Evolutionary conservation across 2,888 invertebrate genomes (phyloP), one percentile per base, ranked within the genome.

Genomic region (Yponomeuta plumbellus): DNA sequence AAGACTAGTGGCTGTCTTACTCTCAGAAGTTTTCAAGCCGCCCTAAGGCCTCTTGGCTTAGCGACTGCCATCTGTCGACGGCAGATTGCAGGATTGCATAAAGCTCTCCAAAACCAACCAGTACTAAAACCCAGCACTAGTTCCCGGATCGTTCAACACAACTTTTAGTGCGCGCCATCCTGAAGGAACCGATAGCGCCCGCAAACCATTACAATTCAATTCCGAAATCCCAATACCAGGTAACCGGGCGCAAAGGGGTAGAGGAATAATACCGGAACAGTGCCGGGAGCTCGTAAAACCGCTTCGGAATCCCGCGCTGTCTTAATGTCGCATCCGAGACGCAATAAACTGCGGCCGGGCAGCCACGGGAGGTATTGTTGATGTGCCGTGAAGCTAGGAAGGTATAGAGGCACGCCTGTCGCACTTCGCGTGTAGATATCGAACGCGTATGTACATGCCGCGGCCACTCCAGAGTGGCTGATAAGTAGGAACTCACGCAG

Each of bases 181-280:
- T 13, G 44, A 17, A 13, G 1, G 5, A 17, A 5, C 44, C 44
- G 44, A 52, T 52, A 52, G 13, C 44, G 10, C 5, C 44, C 44
- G 44, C 44, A 52, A 52, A 52, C 44, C 44, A 52, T 52, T 17
- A 52, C 44, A 52, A 59, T 59, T 59, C 59, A 59, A 59, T 59
- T 59, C 23, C 23, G 23, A 21, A 59, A 59, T 52, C 44, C 59
- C 22, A 58, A 13, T 21, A 21, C 21, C 22, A 59, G 59, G 59
- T 59, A 59, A 59, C 22, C 59, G 59, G 21, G 59, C 59, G 57
- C 11, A 59, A 59, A 59, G 23, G 22, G 59, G 59, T 21, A 11
- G 23, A 59, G 59, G 59, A 59, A 59, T 59, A 59, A 59, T 59
- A 59, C 59, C 59, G 17, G 22, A 59, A 59, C 59, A 23, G 59